phyloP scores from a whole-genome alignment of 2,113 vertebrate species.

The Hoplias malabaricus region DNA sequence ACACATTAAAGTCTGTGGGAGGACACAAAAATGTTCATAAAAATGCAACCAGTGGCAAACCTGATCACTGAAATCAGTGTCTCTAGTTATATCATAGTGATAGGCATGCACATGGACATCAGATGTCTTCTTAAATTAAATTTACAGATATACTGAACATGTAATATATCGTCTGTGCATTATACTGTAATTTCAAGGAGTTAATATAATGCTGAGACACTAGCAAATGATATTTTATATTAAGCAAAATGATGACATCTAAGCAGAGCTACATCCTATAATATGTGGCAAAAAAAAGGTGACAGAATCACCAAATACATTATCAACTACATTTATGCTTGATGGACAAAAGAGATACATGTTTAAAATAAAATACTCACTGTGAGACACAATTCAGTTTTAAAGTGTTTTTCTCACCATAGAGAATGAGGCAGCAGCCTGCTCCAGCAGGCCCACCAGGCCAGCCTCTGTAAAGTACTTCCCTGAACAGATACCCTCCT shows the following conservation, averaged over 20 bases:
- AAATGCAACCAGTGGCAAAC: neutral
- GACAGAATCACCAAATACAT: too few relatives aligned
- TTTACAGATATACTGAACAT: too few relatives aligned
- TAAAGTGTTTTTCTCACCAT: conserved; percentile 78
- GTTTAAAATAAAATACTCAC: neutral
- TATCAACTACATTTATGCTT: too few relatives aligned
- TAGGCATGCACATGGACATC: neutral
- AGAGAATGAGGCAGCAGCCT: conserved; percentile 94
- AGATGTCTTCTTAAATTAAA: too few relatives aligned
- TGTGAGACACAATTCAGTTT: neutral
- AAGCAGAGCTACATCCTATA: neutral
- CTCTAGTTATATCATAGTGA: neutral
- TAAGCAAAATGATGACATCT: neutral
- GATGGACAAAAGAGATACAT: neutral
- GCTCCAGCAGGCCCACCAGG: conserved; percentile 94
- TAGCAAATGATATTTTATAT: neutral
- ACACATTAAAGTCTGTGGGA: neutral
- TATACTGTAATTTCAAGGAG: too few relatives aligned
- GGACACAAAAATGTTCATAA: neutral
- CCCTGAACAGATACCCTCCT: conserved; percentile 98
- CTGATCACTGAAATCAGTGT: neutral
- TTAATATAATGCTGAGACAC: neutral
- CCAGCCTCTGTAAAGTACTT: conserved; percentile 98
- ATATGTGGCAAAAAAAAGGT: neutral
- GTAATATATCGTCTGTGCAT: too few relatives aligned